phyloP scores from a whole-genome alignment of 2,797 vertebrate species.

The Dermochelys coriacea region DNA sequence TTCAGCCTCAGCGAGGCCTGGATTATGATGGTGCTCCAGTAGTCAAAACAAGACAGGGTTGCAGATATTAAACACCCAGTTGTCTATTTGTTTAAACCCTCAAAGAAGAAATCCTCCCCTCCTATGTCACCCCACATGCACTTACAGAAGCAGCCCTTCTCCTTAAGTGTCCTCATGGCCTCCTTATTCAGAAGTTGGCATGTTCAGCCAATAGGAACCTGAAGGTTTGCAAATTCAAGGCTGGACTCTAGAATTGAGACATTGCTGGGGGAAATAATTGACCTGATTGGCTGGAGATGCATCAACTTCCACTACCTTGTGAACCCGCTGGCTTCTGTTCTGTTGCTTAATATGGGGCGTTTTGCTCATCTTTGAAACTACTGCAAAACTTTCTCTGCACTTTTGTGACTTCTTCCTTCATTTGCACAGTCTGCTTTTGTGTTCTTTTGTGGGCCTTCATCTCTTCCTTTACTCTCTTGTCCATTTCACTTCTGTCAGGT shows the following conservation, averaged over 20 bases:
- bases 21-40: not conserved
- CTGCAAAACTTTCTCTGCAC: not conserved
- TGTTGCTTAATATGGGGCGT: not conserved
- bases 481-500: conserved; percentile 85
- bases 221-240: not conserved
- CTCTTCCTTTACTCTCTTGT: conserved; percentile 65
- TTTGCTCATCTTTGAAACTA: not conserved
- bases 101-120: not conserved
- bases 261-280: not conserved
- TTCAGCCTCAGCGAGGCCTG: fast-evolving
- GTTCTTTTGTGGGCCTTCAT: conserved; percentile 50
- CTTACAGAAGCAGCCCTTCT: not conserved
- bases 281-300: not conserved
- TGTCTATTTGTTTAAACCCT: not conserved
- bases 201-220: not conserved
- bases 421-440: conserved; percentile 25
- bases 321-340: not conserved
- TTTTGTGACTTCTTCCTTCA: not conserved
- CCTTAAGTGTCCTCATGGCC: not conserved
- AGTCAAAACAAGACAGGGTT: fast-evolving
- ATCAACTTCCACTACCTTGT: not conserved
- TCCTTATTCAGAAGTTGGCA: fast-evolving
- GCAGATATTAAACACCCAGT: not conserved
- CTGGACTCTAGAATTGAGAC: not conserved
- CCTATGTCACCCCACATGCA: fast-evolving